These are phyloP conservation scores for Trematomus bernacchii DNA, from an alignment of 2,797 vertebrate genomes.

Conservation along the genomic window DNA sequence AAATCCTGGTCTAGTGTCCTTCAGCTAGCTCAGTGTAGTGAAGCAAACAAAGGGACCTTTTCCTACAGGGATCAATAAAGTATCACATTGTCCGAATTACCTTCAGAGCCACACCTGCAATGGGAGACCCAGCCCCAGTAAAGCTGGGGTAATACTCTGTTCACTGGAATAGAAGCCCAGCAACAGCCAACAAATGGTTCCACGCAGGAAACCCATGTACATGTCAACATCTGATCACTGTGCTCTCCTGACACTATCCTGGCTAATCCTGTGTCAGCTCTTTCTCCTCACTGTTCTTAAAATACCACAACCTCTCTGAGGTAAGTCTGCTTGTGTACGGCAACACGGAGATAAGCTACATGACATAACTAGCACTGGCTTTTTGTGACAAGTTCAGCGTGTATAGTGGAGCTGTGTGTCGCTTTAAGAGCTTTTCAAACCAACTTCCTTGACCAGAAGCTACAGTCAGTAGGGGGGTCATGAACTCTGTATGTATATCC, in stretches of 20 bases:
- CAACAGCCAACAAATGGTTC: slow-evolving; percentile 7
- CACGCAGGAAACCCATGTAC: slow-evolving; percentile 27
- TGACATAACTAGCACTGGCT: slow-evolving; percentile 52
- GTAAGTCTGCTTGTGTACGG: slow-evolving; percentile 53
- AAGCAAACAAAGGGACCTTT: slow-evolving; percentile 45
- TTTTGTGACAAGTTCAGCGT: neutral
- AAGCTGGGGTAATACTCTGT: slow-evolving; percentile 26
- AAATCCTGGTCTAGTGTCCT: neutral
- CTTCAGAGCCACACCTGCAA: slow-evolving; percentile 31
- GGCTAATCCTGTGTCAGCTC: slow-evolving; percentile 75
- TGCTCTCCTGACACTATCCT: slow-evolving; percentile 47
- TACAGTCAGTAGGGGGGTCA: neutral
- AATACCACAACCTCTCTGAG: slow-evolving; percentile 70
- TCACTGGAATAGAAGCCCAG: slow-evolving; percentile 37
- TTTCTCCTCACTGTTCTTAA: slow-evolving; percentile 74
- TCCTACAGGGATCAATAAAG: slow-evolving; percentile 50
- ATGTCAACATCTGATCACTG: slow-evolving; percentile 42
- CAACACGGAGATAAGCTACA: slow-evolving; percentile 36
- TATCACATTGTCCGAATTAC: slow-evolving; percentile 54
- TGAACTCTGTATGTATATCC: neutral
- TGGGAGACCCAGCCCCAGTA: slow-evolving; percentile 44
- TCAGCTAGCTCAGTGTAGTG: slow-evolving; percentile 1
- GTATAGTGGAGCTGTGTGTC: neutral
- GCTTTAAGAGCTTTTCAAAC: neutral
- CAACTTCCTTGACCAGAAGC: neutral